Evolutionary conservation across 2,113 vertebrate genomes (phyloP).

Genomic region (Nymphicus hollandicus): DNA sequence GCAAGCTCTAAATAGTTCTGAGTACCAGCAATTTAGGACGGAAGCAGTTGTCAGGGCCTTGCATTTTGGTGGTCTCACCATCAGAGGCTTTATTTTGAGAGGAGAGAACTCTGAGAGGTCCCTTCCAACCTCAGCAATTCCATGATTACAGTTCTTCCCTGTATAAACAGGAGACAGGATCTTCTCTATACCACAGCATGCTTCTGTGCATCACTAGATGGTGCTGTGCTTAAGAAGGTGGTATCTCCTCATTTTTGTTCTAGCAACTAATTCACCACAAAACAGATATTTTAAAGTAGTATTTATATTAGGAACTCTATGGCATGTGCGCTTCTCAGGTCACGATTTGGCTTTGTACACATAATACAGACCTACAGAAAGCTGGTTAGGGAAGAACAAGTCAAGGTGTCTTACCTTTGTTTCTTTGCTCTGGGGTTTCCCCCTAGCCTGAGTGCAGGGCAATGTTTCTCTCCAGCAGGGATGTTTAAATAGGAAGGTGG

Average conservation of each 20-base stretch:
- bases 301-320: neutral
- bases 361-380: neutral
- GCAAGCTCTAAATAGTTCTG: neutral
- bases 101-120: neutral
- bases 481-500: neutral
- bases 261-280: neutral
- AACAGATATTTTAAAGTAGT: neutral
- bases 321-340: rapidly evolving
- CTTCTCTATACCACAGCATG: neutral
- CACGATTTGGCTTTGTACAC: neutral
- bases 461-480: neutral
- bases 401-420: neutral
- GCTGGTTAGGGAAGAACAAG: neutral
- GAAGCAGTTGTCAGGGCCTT: neutral
- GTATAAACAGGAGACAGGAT: neutral
- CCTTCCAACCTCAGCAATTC: neutral
- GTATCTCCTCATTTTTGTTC: neutral
- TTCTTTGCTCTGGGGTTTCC: neutral
- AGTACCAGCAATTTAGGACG: neutral
- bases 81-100: neutral
- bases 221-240: constrained; percentile 21
- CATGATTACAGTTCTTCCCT: neutral
- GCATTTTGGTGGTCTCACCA: neutral
- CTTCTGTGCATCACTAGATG: constrained; percentile 8
- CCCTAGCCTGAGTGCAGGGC: neutral